Conservation (phyloP, 2,797 vertebrate species). For the Tarsius wallacei region DNA sequence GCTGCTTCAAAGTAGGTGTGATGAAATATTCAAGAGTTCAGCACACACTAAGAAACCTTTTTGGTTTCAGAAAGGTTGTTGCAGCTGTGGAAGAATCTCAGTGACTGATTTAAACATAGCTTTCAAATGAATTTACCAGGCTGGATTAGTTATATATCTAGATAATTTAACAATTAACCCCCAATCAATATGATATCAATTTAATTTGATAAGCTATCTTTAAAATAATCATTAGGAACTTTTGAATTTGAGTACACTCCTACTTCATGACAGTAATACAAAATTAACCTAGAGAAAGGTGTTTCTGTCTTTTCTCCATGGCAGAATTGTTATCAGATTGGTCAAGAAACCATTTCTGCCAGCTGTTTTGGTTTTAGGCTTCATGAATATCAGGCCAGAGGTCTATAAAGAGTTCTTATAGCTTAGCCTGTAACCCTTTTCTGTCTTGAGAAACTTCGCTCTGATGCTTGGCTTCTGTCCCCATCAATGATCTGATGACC, state of each 20-base stretch:
- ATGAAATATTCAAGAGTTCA: neutral
- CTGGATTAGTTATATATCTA: neutral
- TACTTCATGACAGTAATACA: neutral
- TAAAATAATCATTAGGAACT: neutral
- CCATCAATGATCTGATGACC: neutral
- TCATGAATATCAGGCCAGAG: neutral
- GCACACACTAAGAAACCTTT: neutral
- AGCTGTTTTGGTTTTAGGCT: neutral
- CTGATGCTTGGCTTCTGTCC: neutral
- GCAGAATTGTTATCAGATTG: neutral
- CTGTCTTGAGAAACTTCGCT: neutral
- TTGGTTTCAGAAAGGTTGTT: neutral
- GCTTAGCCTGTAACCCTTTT: neutral
- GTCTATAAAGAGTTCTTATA: neutral
- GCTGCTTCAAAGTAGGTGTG: neutral
- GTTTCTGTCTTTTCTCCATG: neutral
- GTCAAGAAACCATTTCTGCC: slow-evolving; percentile 13
- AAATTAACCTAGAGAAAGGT: neutral
- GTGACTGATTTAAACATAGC: neutral
- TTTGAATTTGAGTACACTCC: neutral
- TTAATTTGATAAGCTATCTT: slow-evolving; percentile 2
- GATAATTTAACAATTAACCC: neutral
- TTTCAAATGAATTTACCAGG: neutral
- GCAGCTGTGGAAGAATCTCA: neutral
- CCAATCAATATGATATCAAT: neutral